Conservation (phyloP, 2,888 invertebrate genomes). For the Zelleria hepariella region DNA sequence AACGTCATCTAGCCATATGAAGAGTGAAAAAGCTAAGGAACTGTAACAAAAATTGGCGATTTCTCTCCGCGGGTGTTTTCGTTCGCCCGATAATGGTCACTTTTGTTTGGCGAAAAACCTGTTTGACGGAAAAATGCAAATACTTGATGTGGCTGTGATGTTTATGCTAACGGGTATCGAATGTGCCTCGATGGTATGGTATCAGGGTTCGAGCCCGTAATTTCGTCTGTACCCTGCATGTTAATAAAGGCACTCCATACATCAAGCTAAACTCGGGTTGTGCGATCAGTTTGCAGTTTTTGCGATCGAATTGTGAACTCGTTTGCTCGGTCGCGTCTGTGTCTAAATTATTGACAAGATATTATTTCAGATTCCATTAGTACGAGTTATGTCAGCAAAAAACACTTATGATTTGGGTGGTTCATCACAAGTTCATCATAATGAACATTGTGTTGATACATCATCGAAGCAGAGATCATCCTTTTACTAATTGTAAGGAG, state of each 20-base stretch:
- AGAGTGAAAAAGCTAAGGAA: background rate
- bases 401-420: no score
- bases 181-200: conserved; percentile 2
- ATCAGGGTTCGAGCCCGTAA: background rate
- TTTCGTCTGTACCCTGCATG: background rate
- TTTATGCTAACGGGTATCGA: conserved; percentile 4
- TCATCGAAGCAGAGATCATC: no score
- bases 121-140: conserved; percentile 4
- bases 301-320: background rate
- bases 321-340: background rate
- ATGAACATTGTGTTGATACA: no score
- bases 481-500: no score
- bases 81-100: background rate
- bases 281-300: background rate
- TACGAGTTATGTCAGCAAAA: no score
- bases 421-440: no score
- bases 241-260: conserved; percentile 3
- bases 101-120: background rate
- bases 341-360: no score
- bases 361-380: no score
- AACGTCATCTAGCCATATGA: background rate
- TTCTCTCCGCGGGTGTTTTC: background rate
- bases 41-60: background rate
- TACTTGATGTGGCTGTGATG: background rate
- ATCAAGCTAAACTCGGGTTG: conserved; percentile 1